Evolutionary conservation across 2,113 vertebrate genomes (phyloP).

Genomic region (Chaetodon trifascialis): DNA sequence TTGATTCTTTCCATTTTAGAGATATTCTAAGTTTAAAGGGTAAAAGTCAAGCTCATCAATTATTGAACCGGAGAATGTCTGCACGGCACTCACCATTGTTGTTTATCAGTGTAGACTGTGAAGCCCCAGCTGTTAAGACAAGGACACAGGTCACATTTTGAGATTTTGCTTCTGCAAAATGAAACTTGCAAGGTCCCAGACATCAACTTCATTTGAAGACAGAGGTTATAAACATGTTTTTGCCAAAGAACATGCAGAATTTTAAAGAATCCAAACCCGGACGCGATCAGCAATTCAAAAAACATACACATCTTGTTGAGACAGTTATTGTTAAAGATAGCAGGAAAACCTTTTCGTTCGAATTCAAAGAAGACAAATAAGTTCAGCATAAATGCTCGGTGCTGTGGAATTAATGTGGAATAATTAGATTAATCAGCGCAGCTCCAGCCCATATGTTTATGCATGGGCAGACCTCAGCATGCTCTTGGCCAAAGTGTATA

Average conservation of each 20-base stretch:
- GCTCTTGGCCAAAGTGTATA: slow-evolving; percentile 38
- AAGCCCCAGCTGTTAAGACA: slow-evolving; percentile 91
- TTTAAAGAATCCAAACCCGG: slow-evolving; percentile 2
- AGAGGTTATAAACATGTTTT: neutral
- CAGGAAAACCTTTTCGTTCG: slow-evolving; percentile 27
- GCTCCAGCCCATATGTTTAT: slow-evolving; percentile 53
- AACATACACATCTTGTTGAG: neutral
- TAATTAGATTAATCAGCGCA: slow-evolving; percentile 43
- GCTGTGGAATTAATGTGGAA: slow-evolving; percentile 47
- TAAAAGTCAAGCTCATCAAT: slow-evolving; percentile 14
- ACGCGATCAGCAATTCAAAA: neutral
- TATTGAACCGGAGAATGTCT: slow-evolving; percentile 13
- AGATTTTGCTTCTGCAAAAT: neutral
- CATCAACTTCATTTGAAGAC: neutral
- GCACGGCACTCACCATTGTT: slow-evolving; percentile 91
- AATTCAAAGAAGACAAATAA: slow-evolving; percentile 21
- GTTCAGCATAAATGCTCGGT: slow-evolving; percentile 22
- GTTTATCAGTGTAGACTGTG: slow-evolving; percentile 92
- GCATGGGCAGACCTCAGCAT: slow-evolving; percentile 44
- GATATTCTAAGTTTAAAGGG: slow-evolving; percentile 15
- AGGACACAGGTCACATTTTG: slow-evolving; percentile 33
- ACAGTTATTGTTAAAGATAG: slow-evolving; percentile 17
- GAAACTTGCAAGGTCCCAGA: neutral
- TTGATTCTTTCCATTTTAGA: slow-evolving; percentile 13
- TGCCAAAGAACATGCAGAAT: neutral